Evolutionary conservation across 2,797 vertebrate species (phyloP), one percentile per base, ranked within the genome.

Genomic region (Cetoscarus ocellatus): DNA sequence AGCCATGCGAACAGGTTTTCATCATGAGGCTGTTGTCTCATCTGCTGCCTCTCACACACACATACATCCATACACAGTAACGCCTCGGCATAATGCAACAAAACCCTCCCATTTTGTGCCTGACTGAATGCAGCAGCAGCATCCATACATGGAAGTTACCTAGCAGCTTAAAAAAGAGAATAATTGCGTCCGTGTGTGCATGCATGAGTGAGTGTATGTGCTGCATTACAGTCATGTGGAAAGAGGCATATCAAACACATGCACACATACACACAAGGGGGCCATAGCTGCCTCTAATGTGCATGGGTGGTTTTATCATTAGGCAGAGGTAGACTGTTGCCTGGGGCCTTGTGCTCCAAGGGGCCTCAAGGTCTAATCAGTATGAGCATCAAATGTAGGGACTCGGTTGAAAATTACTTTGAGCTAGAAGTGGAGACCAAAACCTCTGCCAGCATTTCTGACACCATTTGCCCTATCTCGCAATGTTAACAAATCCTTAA

Each of bases 61-160:
- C 65, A 85, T 9, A 40, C 10, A 40, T 10, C 8, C 7, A 40
- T 10, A 68, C 52, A 69, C 79, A 75, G 64, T 39, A 56, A 66
- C 73, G 77, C 79, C 80, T 87, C 69, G 58, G 59, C 79, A 71
- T 43, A 84, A 84, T 76, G 81, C 84, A 86, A 83, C 84, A 54
- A 48, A 81, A 83, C 77, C 80, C 85, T 85, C 88, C 88, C 88
- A 84, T 85, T 80, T 66, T 77, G 62, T 76, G 61, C 57, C 60
- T 80, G 51, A 52, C 55, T 73, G 76, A 78, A 87, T 79, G 85
- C 87, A 81, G 77, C 70, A 74, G 60, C 80, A 73, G 40, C 80
- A 60, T 8, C 59, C 68, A 70, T 50, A 72, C 72, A 52, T 72
- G 54, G 15, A 82, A 70, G 68, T 81, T 80, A 7, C 66, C 47